Percentiles rank a stretch among this genome's conserved stretches.
phyloP scores from a whole-genome alignment of 2,113 vertebrate species.

The Prinia subflava region DNA sequence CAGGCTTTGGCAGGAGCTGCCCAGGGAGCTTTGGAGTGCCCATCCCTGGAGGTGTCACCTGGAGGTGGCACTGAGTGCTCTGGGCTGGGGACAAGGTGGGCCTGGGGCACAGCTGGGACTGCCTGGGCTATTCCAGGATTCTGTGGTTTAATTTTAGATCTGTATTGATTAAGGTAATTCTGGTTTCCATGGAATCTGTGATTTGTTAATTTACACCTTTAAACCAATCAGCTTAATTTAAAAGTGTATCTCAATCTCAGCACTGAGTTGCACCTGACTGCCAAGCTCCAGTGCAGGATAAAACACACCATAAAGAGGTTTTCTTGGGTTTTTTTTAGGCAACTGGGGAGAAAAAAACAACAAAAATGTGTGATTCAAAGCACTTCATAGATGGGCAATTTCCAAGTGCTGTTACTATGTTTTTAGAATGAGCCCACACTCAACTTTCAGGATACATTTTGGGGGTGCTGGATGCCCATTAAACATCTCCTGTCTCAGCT shows the following conservation, averaged over 20 bases:
- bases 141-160: background rate
- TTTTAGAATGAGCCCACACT: background rate
- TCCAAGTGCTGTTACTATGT: background rate
- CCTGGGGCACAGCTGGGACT: rapidly evolving
- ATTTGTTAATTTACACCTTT: background rate
- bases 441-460: background rate
- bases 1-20: background rate
- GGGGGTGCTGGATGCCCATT: background rate
- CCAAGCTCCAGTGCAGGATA: background rate
- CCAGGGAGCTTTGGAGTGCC: background rate
- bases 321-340: background rate
- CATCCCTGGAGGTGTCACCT: background rate
- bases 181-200: background rate
- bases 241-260: background rate
- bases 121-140: rapidly evolving
- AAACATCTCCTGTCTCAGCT: background rate
- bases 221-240: background rate
- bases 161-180: background rate
- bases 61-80: background rate
- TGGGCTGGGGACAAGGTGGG: background rate
- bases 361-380: background rate
- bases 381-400: background rate
- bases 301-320: background rate
- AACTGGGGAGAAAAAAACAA: background rate
- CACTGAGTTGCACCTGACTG: background rate